Evolutionary conservation across 2,113 vertebrate species (phyloP).

Genomic region (Solea senegalensis): DNA sequence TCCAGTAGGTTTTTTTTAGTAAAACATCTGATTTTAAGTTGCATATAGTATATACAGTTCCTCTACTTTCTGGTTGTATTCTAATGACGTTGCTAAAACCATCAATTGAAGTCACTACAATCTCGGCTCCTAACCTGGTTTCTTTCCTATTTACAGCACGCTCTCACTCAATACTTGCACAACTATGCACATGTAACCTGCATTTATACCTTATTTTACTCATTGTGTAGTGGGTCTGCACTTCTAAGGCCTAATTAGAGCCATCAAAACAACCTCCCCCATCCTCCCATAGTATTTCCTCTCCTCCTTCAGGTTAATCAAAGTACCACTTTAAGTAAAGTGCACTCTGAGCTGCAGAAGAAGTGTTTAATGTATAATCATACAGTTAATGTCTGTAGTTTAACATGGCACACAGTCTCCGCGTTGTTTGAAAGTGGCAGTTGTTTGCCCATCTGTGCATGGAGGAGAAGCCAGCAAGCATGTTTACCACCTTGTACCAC

Average conservation of each 20-base stretch:
- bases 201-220: slow-evolving; percentile 19
- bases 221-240: slow-evolving; percentile 1
- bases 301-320: slow-evolving; percentile 26
- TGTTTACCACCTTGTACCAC: slow-evolving; percentile 64
- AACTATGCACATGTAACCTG: neutral
- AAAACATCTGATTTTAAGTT: too few species aligned
- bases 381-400: slow-evolving; percentile 6
- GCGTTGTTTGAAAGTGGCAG: slow-evolving; percentile 43
- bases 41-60: too few species aligned
- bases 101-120: neutral
- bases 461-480: slow-evolving; percentile 30
- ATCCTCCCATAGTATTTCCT: slow-evolving; percentile 16
- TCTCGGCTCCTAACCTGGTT: neutral
- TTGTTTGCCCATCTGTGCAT: slow-evolving; percentile 51
- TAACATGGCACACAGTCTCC: neutral
- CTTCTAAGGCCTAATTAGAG: slow-evolving; percentile 5
- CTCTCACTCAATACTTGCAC: neutral
- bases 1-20: too few species aligned
- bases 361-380: slow-evolving; percentile 29
- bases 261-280: slow-evolving; percentile 15
- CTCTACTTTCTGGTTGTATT: too few species aligned
- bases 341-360: slow-evolving; percentile 1
- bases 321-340: slow-evolving; percentile 25
- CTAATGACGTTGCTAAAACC: too few species aligned
- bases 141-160: neutral